Evolutionary conservation across 2,113 vertebrate genomes (phyloP), one percentile per base, ranked within the genome.

Genomic region (Hypomesus transpacificus): DNA sequence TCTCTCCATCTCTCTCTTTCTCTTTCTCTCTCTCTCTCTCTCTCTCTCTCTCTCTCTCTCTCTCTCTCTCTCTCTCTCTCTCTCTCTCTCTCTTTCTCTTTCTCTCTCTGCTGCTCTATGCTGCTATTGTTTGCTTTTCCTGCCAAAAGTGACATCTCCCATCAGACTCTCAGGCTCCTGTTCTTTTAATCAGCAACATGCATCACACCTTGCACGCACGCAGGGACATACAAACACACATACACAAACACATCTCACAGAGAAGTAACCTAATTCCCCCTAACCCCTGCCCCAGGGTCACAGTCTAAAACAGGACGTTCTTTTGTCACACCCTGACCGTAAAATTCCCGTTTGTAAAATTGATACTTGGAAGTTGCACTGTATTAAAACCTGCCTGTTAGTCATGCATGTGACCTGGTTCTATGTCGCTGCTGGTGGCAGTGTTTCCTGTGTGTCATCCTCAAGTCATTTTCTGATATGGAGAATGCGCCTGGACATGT

Each of bases 381-480:
- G 14, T 34, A 39, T 64, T 39, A 61, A 8, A 64, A 64, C 17
- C 61, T n/a, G 16, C 24, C 14, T 64, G 17, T 39, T n/a, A 34
- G 61, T 7, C 14, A 64, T 64, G 31, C 18, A 11, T 21, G 21
- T 13, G 26, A 34, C 61, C 61, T 28, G 17, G 26, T 64, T 64
- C 11, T 64, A 9, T 14, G 18, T 64, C 16, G 17, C 9, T 4
- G 14, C 26, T 7, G 54, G 54, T 17, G 31, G 16, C 31, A 34
- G 5, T 3, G 14, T 61, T 1, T 26, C 56, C 31, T 34, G 31
- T 64, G 68, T 77, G 28, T 77, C 68, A 75, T 77, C 60, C 68
- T 69, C 64, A 75, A 80, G 67, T 71, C 51, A 80, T 85, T 82
- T 85, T 75, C 75, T 77, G 71, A 17, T 58, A 75, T 77, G 68